Conservation (phyloP, 53 echinoderm and acorn worm genomes). For the Stichopus horrens region DNA sequence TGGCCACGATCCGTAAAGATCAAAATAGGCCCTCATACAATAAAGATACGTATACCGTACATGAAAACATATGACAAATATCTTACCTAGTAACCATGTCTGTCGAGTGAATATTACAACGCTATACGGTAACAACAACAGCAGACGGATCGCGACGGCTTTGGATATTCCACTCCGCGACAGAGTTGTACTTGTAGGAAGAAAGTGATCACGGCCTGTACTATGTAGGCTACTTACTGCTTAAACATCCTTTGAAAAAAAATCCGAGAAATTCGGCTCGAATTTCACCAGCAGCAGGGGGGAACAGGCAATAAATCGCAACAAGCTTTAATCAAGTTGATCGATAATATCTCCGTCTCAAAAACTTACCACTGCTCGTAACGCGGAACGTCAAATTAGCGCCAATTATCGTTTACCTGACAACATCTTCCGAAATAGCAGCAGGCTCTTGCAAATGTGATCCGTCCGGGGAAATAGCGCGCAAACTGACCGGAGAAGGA, state of each 20-base stretch:
- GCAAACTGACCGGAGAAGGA: background rate
- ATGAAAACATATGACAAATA: no score
- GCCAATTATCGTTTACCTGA: background rate
- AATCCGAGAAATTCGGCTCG: background rate
- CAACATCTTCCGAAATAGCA: conserved; percentile 1
- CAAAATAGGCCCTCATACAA: no score
- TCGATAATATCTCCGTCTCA: background rate
- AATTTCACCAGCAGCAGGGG: background rate
- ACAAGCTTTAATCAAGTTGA: background rate
- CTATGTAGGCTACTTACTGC: no score
- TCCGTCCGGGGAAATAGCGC: background rate
- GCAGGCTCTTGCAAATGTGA: background rate
- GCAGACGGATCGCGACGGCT: no score
- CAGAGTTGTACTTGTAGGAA: no score
- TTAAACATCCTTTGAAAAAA: background rate
- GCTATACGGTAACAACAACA: no score
- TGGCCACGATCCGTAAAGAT: no score
- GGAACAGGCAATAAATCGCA: background rate
- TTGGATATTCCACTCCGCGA: no score
- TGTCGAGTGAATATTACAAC: no score
- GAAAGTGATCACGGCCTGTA: no score
- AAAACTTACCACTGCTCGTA: background rate
- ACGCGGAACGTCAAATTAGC: background rate
- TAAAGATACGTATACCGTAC: no score
- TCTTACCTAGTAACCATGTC: no score